Evolutionary conservation across 2,888 invertebrate species (phyloP), one percentile per base, ranked within the genome.

Genomic region (Hetaerina titia): DNA sequence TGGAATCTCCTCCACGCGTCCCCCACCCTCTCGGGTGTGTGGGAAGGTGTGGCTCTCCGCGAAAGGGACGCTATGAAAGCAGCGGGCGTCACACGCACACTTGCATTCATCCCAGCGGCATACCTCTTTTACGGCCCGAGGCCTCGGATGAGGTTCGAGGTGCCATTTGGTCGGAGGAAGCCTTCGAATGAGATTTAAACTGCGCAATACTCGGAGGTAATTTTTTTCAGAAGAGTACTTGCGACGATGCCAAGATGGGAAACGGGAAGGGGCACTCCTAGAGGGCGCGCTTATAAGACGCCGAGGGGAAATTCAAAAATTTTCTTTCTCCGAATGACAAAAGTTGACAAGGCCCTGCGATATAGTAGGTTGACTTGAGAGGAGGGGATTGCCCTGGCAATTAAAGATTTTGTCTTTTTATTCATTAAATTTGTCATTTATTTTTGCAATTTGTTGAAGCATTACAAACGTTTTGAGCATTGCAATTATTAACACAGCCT

Each of bases 151-250:
- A n/a, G 89, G 56, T 58, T 58, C 58, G 19, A 69, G 19, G 69
- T n/a, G 17, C 13, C 89, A 31, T 88, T 88, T 15, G 88, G 56
- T 17, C 45, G 69, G 81, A 81, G n/a, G 81, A 58, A 89, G 31
- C 58, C 89, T 89, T 58, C 89, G 89, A 58, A 89, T n/a, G 89
- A 89, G 89, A 89, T 89, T 58, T 89, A 89, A 89, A 89, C 89
- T 89, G 58, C 89, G 57, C 56, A 89, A 58, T 57, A n/a, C 57
- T 89, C 89, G 89, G 9, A 11, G 81, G 31, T 4, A 81, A 31
- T 81, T 31, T 81, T 81, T 81, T 15, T 31, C 22, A 11, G 31
- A 31, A 81, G 81, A 31, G 9, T 81, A 31, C 13, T 81, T 81
- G 81, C 81, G 31, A 31, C 81, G 31, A 31, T 31, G 31, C 81